Conservation (phyloP, 2,113 vertebrate species). For the Patagioenas fasciata region DNA sequence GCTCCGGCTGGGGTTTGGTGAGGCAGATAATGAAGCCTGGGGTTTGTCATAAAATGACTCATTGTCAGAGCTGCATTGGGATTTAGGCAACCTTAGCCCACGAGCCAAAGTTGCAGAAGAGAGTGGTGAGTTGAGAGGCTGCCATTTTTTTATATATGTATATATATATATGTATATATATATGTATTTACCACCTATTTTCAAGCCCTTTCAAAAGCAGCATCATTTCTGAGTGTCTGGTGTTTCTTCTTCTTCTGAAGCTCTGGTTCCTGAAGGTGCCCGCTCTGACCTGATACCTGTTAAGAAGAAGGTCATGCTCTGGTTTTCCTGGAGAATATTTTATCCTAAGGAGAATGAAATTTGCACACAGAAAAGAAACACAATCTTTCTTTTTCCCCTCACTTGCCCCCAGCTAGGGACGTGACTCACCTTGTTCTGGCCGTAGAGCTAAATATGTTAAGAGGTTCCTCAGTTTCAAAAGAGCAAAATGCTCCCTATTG, state of each 20-base stretch:
- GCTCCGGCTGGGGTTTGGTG: constrained; percentile 25
- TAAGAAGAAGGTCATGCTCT: background rate
- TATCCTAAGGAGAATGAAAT: background rate
- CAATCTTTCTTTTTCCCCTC: background rate
- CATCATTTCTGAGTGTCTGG: background rate
- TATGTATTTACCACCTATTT: background rate
- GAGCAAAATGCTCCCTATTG: background rate
- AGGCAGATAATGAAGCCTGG: constrained; percentile 58
- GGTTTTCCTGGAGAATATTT: background rate
- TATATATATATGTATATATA: too few species aligned
- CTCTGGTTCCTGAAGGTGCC: background rate
- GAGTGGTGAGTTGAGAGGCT: background rate
- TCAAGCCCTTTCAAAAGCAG: background rate
- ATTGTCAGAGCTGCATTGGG: constrained; percentile 9
- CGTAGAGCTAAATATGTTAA: background rate
- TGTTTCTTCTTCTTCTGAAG: background rate
- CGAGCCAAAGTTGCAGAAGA: constrained; percentile 15
- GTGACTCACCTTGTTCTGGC: background rate
- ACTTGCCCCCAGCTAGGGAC: background rate
- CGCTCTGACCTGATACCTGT: background rate
- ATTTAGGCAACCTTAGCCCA: constrained; percentile 36
- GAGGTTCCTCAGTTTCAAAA: background rate
- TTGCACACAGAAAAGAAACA: background rate
- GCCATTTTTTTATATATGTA: background rate
- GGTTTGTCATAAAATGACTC: constrained; percentile 52